A percentile compares a stretch with the other conserved stretches of the same genome.
Conservation (phyloP, 2,888 invertebrate species). For the Eucriotettix oculatus region DNA sequence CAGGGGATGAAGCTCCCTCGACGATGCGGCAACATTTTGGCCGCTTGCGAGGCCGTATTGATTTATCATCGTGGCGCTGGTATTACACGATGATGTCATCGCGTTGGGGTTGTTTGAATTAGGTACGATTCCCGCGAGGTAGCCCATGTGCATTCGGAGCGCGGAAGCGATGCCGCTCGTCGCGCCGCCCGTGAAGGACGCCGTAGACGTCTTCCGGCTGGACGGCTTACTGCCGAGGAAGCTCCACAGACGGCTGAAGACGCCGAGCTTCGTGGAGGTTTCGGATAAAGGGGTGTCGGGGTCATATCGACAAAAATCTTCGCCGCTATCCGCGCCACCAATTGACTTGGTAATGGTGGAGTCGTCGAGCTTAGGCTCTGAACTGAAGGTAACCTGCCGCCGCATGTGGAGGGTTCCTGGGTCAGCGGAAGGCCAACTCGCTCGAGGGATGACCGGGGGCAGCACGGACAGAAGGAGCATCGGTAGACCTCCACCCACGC, state of each 20-base stretch:
- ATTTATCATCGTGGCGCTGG: slow-evolving; percentile 18
- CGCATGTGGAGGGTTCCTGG: slow-evolving; percentile 37
- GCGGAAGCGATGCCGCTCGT: slow-evolving; percentile 43
- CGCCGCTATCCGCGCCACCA: not conserved
- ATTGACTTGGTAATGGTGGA: slow-evolving; percentile 6
- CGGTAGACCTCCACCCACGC: slow-evolving; percentile 51
- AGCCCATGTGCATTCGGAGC: slow-evolving; percentile 52
- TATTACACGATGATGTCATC: slow-evolving; percentile 42
- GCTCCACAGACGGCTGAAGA: slow-evolving; percentile 25
- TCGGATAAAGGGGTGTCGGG: not conserved
- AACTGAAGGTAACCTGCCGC: slow-evolving; percentile 44
- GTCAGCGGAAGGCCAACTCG: slow-evolving; percentile 62
- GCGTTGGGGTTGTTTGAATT: slow-evolving; percentile 37
- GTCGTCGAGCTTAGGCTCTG: slow-evolving; percentile 45
- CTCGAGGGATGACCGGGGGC: slow-evolving; percentile 57
- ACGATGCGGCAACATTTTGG: not conserved
- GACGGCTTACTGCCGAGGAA: slow-evolving; percentile 45
- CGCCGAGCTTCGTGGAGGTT: slow-evolving; percentile 17
- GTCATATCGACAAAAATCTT: not conserved
- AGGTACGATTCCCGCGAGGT: slow-evolving; percentile 52
- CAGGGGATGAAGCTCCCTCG: slow-evolving; percentile 28
- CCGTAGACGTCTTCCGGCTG: slow-evolving; percentile 41
- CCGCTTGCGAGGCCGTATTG: slow-evolving; percentile 1
- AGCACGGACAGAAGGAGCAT: slow-evolving; percentile 52
- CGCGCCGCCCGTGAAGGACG: slow-evolving; percentile 33